Percentiles rank a stretch among this genome's conserved stretches.
phyloP scores from a whole-genome alignment of 2,888 invertebrate species.

The Sphinx pinastri region DNA sequence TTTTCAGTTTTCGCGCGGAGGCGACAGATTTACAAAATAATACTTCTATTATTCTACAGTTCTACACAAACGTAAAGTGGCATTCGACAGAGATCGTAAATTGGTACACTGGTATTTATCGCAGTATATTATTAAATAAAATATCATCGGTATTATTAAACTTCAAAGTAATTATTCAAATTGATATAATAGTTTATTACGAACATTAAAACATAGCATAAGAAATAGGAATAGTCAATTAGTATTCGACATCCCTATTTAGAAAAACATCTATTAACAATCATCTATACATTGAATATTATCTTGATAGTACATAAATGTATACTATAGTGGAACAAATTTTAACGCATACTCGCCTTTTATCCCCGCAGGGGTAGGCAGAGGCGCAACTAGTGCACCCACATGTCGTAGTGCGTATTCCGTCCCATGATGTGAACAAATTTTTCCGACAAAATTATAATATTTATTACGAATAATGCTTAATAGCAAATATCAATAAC shows the following conservation, averaged over 20 bases:
- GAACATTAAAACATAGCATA: background rate
- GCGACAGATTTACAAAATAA: slow-evolving; percentile 2
- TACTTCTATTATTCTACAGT: background rate
- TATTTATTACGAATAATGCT: background rate
- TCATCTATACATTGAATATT: too few relatives aligned
- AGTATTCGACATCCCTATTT: too few relatives aligned
- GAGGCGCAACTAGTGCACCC: too few relatives aligned
- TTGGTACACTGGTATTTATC: slow-evolving; percentile 10
- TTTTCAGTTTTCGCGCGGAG: slow-evolving; percentile 28
- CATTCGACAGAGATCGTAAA: slow-evolving; percentile 12
- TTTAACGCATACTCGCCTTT: too few relatives aligned
- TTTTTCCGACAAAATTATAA: too few relatives aligned
- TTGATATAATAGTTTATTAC: background rate
- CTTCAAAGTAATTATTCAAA: slow-evolving; percentile 1
- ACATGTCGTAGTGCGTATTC: too few relatives aligned
- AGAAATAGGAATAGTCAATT: background rate
- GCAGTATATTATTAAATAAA: slow-evolving; percentile 13
- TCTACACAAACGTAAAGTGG: slow-evolving; percentile 6
- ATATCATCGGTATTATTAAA: background rate
- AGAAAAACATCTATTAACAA: too few relatives aligned
- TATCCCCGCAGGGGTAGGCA: too few relatives aligned
- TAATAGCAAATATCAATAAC: background rate
- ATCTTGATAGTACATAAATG: too few relatives aligned
- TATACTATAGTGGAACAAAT: too few relatives aligned
- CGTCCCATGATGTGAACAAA: too few relatives aligned